phyloP scores from a whole-genome alignment of 2,888 invertebrate genomes.

The Acronicta leporina region DNA sequence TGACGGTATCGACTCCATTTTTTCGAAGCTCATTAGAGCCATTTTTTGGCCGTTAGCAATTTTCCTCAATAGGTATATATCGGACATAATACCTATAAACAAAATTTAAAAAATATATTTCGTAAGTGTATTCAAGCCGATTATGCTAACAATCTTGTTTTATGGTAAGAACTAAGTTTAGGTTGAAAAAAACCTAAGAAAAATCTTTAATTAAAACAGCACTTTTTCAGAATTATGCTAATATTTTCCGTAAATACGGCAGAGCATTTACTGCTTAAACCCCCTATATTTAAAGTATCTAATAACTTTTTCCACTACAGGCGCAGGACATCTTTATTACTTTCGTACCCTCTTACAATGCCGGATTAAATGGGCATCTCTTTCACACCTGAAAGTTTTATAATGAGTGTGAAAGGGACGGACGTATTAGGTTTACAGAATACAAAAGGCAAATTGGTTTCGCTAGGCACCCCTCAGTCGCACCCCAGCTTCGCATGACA shows the following conservation, averaged over 20 bases:
- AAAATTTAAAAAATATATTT: not conserved
- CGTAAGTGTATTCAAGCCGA: not conserved
- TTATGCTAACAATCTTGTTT: not conserved
- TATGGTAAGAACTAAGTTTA: slow-evolving; percentile 1
- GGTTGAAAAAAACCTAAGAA: slow-evolving; percentile 29
- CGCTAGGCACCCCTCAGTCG: slow-evolving; percentile 74
- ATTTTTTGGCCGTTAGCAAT: slow-evolving; percentile 3
- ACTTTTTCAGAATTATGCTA: slow-evolving; percentile 44
- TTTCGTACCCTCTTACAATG: slow-evolving; percentile 60
- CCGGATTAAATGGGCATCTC: slow-evolving; percentile 61
- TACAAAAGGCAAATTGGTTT: slow-evolving; percentile 81
- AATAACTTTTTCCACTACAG: slow-evolving; percentile 51
- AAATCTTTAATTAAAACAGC: slow-evolving; percentile 37
- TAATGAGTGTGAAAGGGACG: slow-evolving; percentile 60
- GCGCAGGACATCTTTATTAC: slow-evolving; percentile 65
- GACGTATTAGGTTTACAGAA: slow-evolving; percentile 66
- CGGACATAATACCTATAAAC: not conserved
- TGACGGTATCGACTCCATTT: slow-evolving; percentile 35
- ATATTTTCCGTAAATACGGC: slow-evolving; percentile 31
- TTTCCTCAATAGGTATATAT: slow-evolving; percentile 6
- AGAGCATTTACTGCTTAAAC: slow-evolving; percentile 42
- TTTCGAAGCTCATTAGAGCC: slow-evolving; percentile 42
- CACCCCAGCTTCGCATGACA: slow-evolving; percentile 77
- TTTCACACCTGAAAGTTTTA: slow-evolving; percentile 52
- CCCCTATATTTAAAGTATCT: slow-evolving; percentile 54